These are phyloP conservation scores for Pseudomugil gertrudae DNA, from an alignment of 2,797 vertebrate genomes.

Conservation along the genomic window DNA sequence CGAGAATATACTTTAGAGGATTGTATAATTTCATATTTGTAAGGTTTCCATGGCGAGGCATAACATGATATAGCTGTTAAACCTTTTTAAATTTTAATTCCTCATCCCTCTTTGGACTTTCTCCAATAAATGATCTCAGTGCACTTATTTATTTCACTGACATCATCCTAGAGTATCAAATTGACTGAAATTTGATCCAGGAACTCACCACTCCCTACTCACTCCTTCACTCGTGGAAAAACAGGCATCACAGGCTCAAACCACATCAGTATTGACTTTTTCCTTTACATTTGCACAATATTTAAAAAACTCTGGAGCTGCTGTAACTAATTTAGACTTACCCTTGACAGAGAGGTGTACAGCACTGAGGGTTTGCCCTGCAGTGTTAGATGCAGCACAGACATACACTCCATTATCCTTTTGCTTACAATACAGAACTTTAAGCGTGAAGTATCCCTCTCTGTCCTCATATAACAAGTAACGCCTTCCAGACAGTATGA, in stretches of 20 bases:
- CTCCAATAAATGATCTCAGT: conserved; percentile 58
- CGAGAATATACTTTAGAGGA: neutral
- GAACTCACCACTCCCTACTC: conserved; percentile 28
- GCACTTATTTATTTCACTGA: conserved; percentile 51
- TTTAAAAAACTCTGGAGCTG: neutral
- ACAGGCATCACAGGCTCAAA: conserved; percentile 19
- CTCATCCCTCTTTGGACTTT: conserved; percentile 26
- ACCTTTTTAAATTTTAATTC: neutral
- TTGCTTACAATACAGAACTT: conserved; percentile 96
- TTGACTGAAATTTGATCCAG: conserved; percentile 59
- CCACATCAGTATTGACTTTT: neutral
- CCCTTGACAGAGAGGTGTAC: conserved; percentile 95
- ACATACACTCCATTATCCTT: conserved; percentile 95
- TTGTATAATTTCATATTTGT: neutral
- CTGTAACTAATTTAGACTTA: conserved; percentile 68
- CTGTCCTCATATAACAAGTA: conserved; percentile 95
- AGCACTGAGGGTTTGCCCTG: conserved; percentile 94
- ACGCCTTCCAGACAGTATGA: conserved; percentile 89
- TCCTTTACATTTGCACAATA: conserved; percentile 2
- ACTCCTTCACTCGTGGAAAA: conserved; percentile 31
- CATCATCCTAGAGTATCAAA: conserved; percentile 61
- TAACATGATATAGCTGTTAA: neutral
- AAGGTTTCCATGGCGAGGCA: neutral
- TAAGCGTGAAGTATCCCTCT: conserved; percentile 97
- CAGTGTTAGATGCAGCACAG: conserved; percentile 93